These are phyloP conservation scores for Cyanoliseus patagonus DNA, from an alignment of 2,113 vertebrate genomes.

Conservation along the genomic window DNA sequence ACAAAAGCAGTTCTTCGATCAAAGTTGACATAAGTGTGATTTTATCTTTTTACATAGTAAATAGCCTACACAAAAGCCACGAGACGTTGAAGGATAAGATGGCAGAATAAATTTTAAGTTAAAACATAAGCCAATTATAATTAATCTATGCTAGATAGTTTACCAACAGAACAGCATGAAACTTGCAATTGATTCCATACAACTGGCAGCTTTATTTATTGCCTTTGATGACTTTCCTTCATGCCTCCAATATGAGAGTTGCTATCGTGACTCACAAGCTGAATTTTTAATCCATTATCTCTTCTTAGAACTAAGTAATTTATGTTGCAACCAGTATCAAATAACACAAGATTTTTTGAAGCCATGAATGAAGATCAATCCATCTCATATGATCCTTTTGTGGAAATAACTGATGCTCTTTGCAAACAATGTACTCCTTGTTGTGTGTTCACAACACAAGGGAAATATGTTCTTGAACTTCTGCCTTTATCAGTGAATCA, in stretches of 20 bases:
- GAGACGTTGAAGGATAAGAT: neutral
- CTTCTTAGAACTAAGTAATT: neutral
- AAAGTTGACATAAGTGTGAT: neutral
- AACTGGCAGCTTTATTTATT: neutral
- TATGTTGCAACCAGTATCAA: neutral
- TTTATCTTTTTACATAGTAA: neutral
- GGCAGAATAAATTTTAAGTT: neutral
- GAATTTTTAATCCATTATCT: neutral
- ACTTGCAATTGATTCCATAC: neutral
- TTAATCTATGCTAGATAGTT: neutral
- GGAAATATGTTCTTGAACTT: neutral
- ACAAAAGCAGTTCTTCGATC: neutral
- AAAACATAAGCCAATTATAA: neutral
- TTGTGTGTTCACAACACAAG: neutral
- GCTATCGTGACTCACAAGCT: neutral
- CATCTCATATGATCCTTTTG: neutral
- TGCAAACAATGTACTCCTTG: neutral
- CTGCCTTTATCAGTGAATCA: neutral
- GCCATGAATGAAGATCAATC: neutral
- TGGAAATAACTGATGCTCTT: neutral
- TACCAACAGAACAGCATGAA: neutral
- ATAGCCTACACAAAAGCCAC: neutral
- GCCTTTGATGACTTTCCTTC: neutral
- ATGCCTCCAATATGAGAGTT: neutral
- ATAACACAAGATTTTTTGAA: neutral